Conservation (phyloP, 2,888 invertebrate species). For the Drosophila testacea region DNA sequence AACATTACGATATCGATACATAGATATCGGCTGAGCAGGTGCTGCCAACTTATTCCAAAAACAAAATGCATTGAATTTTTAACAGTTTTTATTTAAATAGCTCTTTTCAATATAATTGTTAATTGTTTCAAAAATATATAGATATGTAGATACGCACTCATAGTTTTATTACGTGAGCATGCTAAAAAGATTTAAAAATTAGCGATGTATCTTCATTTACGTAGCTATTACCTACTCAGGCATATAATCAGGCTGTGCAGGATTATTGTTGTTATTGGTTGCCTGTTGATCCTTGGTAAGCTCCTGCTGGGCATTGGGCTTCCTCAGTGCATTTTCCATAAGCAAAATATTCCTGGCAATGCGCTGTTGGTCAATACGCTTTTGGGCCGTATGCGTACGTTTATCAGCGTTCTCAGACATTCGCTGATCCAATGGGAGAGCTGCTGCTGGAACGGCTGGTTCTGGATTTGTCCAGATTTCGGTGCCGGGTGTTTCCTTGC, state of each 20-base stretch:
- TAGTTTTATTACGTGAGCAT: conserved; percentile 62
- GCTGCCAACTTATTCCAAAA: conserved; percentile 33
- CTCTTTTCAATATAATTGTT: conserved; percentile 33
- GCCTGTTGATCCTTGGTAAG: conserved; percentile 17
- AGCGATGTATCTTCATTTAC: not conserved
- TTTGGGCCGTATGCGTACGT: conserved; percentile 88
- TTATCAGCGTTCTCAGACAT: conserved; percentile 83
- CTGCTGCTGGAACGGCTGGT: conserved; percentile 67
- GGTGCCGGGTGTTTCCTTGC: conserved; percentile 83
- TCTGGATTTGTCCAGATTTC: conserved; percentile 91
- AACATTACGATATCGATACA: too few relatives aligned
- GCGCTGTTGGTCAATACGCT: conserved; percentile 88
- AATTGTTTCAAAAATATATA: conserved; percentile 47
- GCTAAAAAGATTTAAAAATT: conserved; percentile 41
- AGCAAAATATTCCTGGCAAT: conserved; percentile 87
- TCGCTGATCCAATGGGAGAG: conserved; percentile 76
- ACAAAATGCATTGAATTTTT: conserved; percentile 13
- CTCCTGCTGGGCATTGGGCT: conserved; percentile 44
- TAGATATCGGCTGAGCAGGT: too few relatives aligned
- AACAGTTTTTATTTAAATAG: conserved; percentile 43
- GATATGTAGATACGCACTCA: conserved; percentile 7
- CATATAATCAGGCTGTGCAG: conserved; percentile 56
- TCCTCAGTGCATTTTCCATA: conserved; percentile 81
- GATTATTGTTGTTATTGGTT: conserved; percentile 35
- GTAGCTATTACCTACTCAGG: conserved; percentile 71